phyloP scores from a whole-genome alignment of 2,888 invertebrate genomes.

The Mesorhabditis belari region DNA sequence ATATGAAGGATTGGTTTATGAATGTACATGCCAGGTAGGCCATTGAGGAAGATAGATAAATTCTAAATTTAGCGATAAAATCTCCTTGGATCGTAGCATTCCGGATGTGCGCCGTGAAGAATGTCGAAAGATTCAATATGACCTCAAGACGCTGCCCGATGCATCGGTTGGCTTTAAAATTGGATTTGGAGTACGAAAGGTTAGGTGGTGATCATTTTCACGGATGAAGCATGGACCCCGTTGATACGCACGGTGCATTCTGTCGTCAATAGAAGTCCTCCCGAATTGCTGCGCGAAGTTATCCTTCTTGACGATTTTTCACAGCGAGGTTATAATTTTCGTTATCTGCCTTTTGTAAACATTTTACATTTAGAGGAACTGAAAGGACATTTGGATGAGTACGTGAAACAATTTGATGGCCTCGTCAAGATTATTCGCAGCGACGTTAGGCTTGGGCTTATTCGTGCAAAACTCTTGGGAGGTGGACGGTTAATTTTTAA shows the following conservation, averaged over 20 bases:
- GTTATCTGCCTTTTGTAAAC: too few species aligned
- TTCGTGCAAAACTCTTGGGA: conserved; percentile 76
- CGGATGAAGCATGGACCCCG: conserved; percentile 80
- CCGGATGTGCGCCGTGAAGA: conserved; percentile 54
- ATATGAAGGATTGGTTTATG: conserved; percentile 50
- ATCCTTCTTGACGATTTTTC: conserved; percentile 91
- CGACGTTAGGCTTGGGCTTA: conserved; percentile 73
- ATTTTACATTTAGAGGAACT: conserved; percentile 61
- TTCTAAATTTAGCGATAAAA: conserved; percentile 55
- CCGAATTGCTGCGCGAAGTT: conserved; percentile 74
- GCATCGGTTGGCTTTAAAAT: background rate
- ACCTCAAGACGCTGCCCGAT: conserved; percentile 48
- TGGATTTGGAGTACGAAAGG: background rate
- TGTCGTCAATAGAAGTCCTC: conserved; percentile 72
- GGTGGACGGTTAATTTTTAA: background rate
- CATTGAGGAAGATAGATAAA: too few species aligned
- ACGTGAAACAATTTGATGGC: conserved; percentile 61
- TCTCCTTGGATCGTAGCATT: conserved; percentile 56
- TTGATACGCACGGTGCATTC: conserved; percentile 72
- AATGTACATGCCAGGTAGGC: conserved; percentile 39
- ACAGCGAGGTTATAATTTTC: conserved; percentile 58
- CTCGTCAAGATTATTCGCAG: conserved; percentile 70
- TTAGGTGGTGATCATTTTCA: conserved; percentile 68
- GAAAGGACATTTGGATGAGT: conserved; percentile 71
- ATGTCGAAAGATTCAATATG: conserved; percentile 61